These are phyloP conservation scores for Dendrolimus houi DNA, from an alignment of 2,888 invertebrate genomes.

Conservation along the genomic window DNA sequence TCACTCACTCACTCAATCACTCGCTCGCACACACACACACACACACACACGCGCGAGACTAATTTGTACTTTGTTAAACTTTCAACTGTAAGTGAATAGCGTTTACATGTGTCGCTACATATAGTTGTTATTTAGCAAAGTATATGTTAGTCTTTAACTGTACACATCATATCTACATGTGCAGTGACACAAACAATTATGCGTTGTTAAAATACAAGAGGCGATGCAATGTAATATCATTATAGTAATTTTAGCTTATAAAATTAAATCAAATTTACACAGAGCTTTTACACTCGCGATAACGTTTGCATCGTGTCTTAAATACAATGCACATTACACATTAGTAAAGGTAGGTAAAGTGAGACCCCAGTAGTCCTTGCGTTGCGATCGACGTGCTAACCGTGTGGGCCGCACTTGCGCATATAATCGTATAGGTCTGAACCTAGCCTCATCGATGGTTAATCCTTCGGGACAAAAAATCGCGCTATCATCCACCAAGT, in stretches of 20 bases:
- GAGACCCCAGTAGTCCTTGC: conserved; percentile 21
- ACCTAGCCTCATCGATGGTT: no score
- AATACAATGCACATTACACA: conserved; percentile 12
- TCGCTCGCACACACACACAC: conserved; percentile 1
- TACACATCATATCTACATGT: no score
- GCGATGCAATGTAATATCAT: no score
- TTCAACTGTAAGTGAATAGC: no score
- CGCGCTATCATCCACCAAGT: conserved; percentile 9
- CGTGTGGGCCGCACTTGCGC: conserved; percentile 2
- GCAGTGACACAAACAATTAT: no score
- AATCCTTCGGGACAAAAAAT: conserved; percentile 6
- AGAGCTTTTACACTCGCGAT: conserved; percentile 12
- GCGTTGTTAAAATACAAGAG: no score
- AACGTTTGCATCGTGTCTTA: conserved; percentile 2
- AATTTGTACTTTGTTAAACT: no score
- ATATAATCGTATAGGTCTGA: no score
- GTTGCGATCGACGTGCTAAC: conserved; percentile 16
- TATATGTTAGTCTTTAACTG: no score
- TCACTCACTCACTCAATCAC: background rate
- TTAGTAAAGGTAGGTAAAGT: conserved; percentile 22
- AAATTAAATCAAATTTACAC: background rate
- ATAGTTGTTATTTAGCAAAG: no score
- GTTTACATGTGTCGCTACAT: no score
- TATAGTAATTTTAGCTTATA: no score
- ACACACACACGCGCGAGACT: background rate